Percentiles rank a stretch among this genome's conserved stretches.
Evolutionary conservation across 2,113 vertebrate species (phyloP).

Genomic region (Paraplagusia blochii): DNA sequence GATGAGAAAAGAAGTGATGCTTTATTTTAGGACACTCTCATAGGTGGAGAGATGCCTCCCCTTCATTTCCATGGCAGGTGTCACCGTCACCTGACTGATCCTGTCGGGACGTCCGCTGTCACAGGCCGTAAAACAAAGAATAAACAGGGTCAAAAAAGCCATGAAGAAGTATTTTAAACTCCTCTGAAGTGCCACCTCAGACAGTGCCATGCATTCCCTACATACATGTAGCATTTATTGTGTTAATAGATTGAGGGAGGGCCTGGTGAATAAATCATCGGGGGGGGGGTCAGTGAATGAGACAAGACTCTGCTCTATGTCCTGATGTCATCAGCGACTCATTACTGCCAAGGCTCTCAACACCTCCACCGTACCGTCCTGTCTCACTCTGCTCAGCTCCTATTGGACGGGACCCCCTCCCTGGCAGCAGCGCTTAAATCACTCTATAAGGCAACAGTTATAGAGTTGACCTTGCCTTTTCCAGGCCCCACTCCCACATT

Average conservation of each 20-base stretch:
- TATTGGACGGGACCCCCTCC: slow-evolving; percentile 41
- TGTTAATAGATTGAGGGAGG: slow-evolving; percentile 67
- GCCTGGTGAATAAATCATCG: slow-evolving; percentile 70
- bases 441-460: slow-evolving; percentile 48
- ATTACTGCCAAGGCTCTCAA: slow-evolving; percentile 67
- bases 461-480: slow-evolving; percentile 71
- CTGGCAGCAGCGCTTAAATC: slow-evolving; percentile 55
- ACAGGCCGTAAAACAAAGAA: slow-evolving; percentile 22
- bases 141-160: slow-evolving; percentile 36
- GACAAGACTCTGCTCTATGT: slow-evolving; percentile 67
- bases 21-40: slow-evolving; percentile 40
- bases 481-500: slow-evolving; percentile 48
- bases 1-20: slow-evolving; percentile 34
- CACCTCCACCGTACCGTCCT: slow-evolving; percentile 57
- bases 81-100: slow-evolving; percentile 26
- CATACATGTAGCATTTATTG: slow-evolving; percentile 62
- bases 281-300: slow-evolving; percentile 64
- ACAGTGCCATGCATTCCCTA: slow-evolving; percentile 49
- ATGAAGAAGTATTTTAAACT: slow-evolving; percentile 21
- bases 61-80: slow-evolving; percentile 43
- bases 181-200: slow-evolving; percentile 31
- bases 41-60: slow-evolving; percentile 30
- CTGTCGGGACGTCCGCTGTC: slow-evolving; percentile 5
- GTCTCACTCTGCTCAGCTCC: slow-evolving; percentile 12
- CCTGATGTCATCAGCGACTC: slow-evolving; percentile 71